These are phyloP conservation scores for Tadarida brasiliensis DNA, from an alignment of 2,797 vertebrate genomes.

Conservation along the genomic window DNA sequence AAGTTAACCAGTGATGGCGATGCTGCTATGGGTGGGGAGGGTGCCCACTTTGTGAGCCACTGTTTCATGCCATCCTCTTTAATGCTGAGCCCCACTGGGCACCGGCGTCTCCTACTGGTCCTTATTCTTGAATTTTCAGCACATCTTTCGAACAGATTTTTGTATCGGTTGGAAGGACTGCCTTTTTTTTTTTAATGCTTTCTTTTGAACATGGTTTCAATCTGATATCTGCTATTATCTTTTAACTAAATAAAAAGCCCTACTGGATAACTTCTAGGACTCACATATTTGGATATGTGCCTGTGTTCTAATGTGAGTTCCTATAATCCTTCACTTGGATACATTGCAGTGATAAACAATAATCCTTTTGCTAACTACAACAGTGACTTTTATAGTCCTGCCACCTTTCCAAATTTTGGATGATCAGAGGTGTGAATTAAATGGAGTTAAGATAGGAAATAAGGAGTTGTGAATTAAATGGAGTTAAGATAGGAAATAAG, in stretches of 20 bases:
- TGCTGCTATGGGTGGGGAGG: not conserved
- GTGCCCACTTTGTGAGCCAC: not conserved
- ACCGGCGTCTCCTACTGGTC: not conserved
- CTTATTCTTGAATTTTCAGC: constrained; percentile 33
- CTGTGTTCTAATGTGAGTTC: constrained; percentile 6
- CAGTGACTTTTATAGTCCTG: not conserved
- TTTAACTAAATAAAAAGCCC: constrained; percentile 32
- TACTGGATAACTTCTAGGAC: not conserved
- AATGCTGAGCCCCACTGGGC: not conserved
- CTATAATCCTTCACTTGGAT: not conserved
- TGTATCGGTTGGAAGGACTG: not conserved
- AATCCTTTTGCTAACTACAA: constrained; percentile 3
- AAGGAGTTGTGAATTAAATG: constrained; percentile 32
- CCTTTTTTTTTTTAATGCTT: constrained; percentile 27
- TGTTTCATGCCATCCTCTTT: not conserved
- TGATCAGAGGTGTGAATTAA: constrained; percentile 31
- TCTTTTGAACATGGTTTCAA: constrained; percentile 3
- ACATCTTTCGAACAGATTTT: constrained; percentile 15
- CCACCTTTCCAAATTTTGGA: constrained; percentile 17
- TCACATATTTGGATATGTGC: not conserved
- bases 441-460: constrained; percentile 30
- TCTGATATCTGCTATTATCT: constrained; percentile 55
- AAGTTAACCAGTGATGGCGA: not conserved
- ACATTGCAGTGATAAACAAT: not conserved
- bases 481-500: constrained; percentile 26